Conservation (phyloP, 2,797 vertebrate species). For the Sebastes reedi region DNA sequence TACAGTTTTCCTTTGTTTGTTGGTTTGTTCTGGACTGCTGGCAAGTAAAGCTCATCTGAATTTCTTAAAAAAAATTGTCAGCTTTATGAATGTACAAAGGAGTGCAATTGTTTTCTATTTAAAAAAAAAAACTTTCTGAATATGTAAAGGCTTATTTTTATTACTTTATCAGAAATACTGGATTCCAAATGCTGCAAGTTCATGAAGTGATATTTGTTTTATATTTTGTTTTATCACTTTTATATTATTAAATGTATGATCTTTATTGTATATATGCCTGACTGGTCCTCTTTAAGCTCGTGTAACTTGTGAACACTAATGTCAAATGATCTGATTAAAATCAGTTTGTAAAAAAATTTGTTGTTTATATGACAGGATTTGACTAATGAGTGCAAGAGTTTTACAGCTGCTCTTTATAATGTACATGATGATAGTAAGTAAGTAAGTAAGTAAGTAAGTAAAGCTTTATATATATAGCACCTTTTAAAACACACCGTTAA, state of each 20-base stretch:
- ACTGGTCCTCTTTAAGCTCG: conserved; percentile 66
- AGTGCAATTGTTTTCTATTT: conserved; percentile 86
- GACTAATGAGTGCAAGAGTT: background rate
- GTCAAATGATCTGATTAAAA: conserved; percentile 70
- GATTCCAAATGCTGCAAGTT: conserved; percentile 82
- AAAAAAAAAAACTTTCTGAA: conserved; percentile 74
- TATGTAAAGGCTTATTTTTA: conserved; percentile 80
- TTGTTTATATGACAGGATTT: conserved; percentile 24
- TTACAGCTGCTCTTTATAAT: background rate
- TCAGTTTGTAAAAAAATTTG: conserved; percentile 57
- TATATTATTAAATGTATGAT: conserved; percentile 70
- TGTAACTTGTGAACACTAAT: conserved; percentile 71
- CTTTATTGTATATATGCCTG: conserved; percentile 74
- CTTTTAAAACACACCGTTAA: too few relatives aligned
- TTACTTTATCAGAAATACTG: conserved; percentile 81
- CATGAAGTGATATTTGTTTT: conserved; percentile 77
- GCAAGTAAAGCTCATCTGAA: conserved; percentile 71
- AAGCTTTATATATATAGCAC: too few relatives aligned
- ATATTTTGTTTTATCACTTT: conserved; percentile 76
- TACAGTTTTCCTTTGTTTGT: conserved; percentile 63
- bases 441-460: too few relatives aligned
- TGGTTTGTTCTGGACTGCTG: conserved; percentile 76
- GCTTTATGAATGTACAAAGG: conserved; percentile 85
- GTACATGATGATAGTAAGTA: too few relatives aligned
- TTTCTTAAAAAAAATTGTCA: conserved; percentile 63